These are phyloP conservation scores for Pseudachorutes palmiensis DNA, from an alignment of 1,140 invertebrate genomes.

Conservation along the genomic window DNA sequence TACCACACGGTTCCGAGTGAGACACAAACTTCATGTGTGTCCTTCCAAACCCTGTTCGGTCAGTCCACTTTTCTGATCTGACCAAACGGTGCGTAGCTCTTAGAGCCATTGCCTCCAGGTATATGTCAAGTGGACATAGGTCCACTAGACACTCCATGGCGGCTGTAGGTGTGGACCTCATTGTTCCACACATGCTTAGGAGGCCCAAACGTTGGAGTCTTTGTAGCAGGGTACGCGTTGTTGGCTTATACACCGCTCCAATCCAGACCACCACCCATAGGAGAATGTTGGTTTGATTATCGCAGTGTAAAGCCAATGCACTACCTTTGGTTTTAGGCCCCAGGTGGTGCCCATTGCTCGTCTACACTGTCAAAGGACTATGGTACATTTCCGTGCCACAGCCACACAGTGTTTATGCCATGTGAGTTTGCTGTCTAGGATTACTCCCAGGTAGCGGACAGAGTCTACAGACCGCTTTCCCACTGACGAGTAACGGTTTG, in stretches of 20 bases:
- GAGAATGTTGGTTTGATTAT: slow-evolving; percentile 13
- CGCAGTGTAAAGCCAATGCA: slow-evolving; percentile 20
- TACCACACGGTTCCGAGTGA: background rate
- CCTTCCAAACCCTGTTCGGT: background rate
- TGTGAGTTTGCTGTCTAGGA: slow-evolving; percentile 17
- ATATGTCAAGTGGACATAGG: slow-evolving; percentile 9
- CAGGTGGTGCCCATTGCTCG: slow-evolving; percentile 14
- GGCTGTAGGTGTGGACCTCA: slow-evolving; percentile 16
- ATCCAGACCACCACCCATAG: slow-evolving; percentile 19
- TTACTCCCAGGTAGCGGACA: slow-evolving; percentile 25
- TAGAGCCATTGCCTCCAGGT: background rate
- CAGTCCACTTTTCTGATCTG: background rate
- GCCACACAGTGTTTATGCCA: slow-evolving; percentile 9
- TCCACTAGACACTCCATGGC: slow-evolving; percentile 10
- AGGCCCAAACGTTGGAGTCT: slow-evolving; percentile 11
- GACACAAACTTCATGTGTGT: background rate
- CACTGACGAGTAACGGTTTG: background rate
- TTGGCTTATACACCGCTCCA: background rate
- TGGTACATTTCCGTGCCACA: background rate
- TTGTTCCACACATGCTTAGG: slow-evolving; percentile 2
- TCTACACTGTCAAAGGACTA: slow-evolving; percentile 10
- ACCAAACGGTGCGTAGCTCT: slow-evolving; percentile 3
- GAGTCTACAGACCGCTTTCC: background rate
- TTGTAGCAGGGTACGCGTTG: background rate
- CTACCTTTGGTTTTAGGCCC: slow-evolving; percentile 10